Evolutionary conservation across 2,888 invertebrate species (phyloP).

Genomic region (Clanis bilineata): DNA sequence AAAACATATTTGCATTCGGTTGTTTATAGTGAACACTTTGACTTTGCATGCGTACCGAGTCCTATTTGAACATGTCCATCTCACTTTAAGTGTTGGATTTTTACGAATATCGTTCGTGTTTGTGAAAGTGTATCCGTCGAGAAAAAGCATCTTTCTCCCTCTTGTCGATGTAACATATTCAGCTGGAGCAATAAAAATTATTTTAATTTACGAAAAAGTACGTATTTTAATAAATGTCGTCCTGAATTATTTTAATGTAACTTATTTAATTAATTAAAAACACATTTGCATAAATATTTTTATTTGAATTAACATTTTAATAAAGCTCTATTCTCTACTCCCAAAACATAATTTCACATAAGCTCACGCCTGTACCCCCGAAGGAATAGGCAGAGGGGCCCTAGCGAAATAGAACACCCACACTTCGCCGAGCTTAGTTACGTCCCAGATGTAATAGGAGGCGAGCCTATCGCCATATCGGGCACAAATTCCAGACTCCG

Average conservation of each 20-base stretch:
- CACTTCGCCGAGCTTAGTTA: no score
- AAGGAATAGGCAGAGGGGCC: no score
- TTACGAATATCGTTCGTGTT: neutral
- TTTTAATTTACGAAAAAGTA: neutral
- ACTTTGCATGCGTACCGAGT: slow-evolving; percentile 39
- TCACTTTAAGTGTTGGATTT: neutral
- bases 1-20: no score
- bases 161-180: slow-evolving; percentile 23
- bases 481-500: no score
- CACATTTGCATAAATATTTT: no score
- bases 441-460: no score
- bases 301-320: no score
- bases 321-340: no score
- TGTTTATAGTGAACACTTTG: slow-evolving; percentile 32
- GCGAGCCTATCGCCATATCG: no score
- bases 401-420: no score
- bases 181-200: slow-evolving; percentile 17
- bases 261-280: neutral
- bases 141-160: slow-evolving; percentile 30
- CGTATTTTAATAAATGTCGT: neutral
- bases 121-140: slow-evolving; percentile 39
- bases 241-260: neutral
- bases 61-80: slow-evolving; percentile 44
- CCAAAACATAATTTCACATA: no score
- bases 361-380: no score